Conservation (phyloP, 1,140 invertebrate genomes). For the Brachionus sp. region DNA sequence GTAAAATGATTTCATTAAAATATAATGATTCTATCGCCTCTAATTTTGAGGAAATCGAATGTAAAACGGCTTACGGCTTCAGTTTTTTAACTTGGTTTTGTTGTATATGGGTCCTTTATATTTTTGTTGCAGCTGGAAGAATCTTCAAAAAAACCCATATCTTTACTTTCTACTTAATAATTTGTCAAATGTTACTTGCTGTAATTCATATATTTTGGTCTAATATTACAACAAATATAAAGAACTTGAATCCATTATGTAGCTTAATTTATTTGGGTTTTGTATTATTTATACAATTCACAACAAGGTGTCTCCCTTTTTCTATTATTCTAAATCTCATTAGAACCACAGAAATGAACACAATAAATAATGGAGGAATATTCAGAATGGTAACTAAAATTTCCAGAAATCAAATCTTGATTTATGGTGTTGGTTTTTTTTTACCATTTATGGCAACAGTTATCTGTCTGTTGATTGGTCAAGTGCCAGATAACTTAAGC, state of each 20-base stretch:
- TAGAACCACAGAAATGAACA: background rate
- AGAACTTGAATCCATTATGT: conserved; percentile 69
- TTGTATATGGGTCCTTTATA: conserved; percentile 29
- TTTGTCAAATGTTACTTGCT: conserved; percentile 26
- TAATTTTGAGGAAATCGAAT: conserved; percentile 69
- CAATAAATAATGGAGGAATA: background rate
- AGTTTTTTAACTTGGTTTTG: conserved; percentile 72
- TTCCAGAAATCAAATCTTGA: background rate
- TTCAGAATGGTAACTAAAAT: background rate
- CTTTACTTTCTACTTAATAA: conserved; percentile 17
- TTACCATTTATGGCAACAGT: background rate
- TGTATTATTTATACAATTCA: background rate
- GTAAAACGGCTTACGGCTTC: conserved; percentile 75
- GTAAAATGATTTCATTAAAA: conserved; percentile 76
- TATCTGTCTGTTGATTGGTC: background rate
- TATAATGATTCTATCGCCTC: conserved; percentile 62
- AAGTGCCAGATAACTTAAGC: background rate
- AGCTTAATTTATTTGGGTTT: conserved; percentile 67
- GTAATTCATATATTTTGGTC: conserved; percentile 47
- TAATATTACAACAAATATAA: conserved; percentile 47
- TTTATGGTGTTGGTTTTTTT: conserved; percentile 5
- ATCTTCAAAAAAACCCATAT: conserved; percentile 6
- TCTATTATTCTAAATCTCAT: background rate
- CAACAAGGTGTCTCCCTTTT: background rate
- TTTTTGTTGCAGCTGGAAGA: background rate